Base-by-base conservation (phyloP, 1,140 invertebrate species). In the Nautilus pompilius region DNA sequence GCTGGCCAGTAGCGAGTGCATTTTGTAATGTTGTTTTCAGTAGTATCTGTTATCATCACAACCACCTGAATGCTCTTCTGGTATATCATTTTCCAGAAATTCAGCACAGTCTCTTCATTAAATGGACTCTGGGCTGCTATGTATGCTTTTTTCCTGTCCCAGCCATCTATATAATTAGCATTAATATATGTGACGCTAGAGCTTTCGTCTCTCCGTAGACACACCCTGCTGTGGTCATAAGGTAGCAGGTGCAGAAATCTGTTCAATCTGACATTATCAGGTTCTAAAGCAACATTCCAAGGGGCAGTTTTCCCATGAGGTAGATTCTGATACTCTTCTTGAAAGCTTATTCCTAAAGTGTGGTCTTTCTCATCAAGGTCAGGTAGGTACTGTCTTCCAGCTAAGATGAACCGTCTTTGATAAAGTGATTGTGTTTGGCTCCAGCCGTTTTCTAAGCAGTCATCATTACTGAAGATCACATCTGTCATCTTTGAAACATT, bases 161-260 rank as follows among this genome's bases (percentile, higher is more conserved):
- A 5, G 6, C 29, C 29, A 53, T 53, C 5, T 5, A 82, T 69
- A 65, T 72, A 80, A 63, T 72, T 99, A 20, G 97, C 95, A 84
- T 99, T 99, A 66, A 99, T 98, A 76, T 99, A 99, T 80, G 99
- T 95, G 65, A 83, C 80, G 73, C 80, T 83, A 2, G 66, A 69
- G 45, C 69, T 69, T 6, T 45, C 51, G 56, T 74, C 72, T 2
- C 62, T 63, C 6, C 62, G 41, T 15, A 80, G 63, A 13, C 71
- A 56, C 1, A 81, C 78, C 15, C 75, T 48, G 17, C 69, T 78
- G 54, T 81, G 78, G 56, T 82, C 81, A 61, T 80, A 82, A 0
- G 81, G 72, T 26, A 81, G 65, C 2, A 82, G 58, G 51, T 82
- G 75, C 24, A 70, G 68, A 53, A 82, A 80, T 15, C 80, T 66